These are phyloP conservation scores for Cephus pulcher DNA, from an alignment of 2,888 invertebrate species.

Conservation along the genomic window DNA sequence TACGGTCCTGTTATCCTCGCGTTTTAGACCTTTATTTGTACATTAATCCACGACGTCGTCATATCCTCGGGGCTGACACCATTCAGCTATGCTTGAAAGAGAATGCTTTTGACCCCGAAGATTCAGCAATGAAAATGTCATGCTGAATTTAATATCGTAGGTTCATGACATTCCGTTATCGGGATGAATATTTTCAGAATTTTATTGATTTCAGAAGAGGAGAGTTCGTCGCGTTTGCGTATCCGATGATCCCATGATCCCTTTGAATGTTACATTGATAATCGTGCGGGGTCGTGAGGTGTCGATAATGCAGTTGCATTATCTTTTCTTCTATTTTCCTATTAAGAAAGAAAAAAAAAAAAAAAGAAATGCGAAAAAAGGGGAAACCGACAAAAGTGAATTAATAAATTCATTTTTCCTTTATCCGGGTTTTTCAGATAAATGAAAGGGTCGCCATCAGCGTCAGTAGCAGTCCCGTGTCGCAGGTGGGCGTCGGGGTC, in stretches of 20 bases:
- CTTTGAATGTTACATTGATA: background rate
- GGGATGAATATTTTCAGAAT: background rate
- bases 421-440: conserved; percentile 42
- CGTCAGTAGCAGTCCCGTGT: conserved; percentile 61
- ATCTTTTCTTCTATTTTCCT: background rate
- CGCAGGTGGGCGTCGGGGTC: conserved; percentile 55
- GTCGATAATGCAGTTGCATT: background rate
- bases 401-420: background rate
- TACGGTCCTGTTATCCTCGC: background rate
- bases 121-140: background rate
- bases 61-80: background rate
- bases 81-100: background rate
- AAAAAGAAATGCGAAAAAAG: background rate
- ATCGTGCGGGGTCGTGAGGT: background rate
- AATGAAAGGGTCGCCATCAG: conserved; percentile 64
- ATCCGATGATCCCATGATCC: background rate
- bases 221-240: background rate
- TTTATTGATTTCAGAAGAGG: background rate
- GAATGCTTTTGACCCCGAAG: background rate
- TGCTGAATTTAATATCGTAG: background rate
- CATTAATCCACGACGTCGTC: background rate
- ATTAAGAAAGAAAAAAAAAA: background rate
- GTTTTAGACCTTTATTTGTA: background rate
- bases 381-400: background rate
- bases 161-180: background rate